Conservation (phyloP, 2,888 invertebrate species). For the Pantelozetes paolii region DNA sequence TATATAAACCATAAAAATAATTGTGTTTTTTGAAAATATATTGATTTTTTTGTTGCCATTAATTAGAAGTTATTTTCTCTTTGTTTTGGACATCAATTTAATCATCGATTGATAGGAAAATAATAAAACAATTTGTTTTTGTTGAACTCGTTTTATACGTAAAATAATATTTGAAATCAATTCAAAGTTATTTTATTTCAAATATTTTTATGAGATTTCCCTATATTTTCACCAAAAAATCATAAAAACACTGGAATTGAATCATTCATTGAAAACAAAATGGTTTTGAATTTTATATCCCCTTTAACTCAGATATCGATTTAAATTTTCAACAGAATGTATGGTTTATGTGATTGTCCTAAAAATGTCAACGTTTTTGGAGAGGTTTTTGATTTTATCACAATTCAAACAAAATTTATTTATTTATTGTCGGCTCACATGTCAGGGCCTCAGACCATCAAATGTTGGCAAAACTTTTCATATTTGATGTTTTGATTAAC, state of each 20-base stretch:
- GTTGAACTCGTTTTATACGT: neutral
- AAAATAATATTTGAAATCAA: neutral
- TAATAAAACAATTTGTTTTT: neutral
- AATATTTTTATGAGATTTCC: neutral
- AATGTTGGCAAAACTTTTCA: neutral
- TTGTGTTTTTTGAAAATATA: too few relatives aligned
- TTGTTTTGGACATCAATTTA: too few relatives aligned
- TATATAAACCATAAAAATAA: too few relatives aligned
- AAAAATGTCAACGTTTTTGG: constrained; percentile 3
- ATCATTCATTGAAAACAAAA: neutral
- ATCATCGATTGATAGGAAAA: too few relatives aligned
- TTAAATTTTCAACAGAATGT: neutral
- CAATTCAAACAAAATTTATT: neutral
- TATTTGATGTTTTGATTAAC: constrained; percentile 24
- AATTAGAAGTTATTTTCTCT: too few relatives aligned
- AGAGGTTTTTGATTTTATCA: neutral
- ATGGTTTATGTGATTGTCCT: constrained; percentile 4
- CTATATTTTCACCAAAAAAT: neutral
- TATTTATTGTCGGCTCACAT: constrained; percentile 10
- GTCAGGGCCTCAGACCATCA: constrained; percentile 19
- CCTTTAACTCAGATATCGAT: neutral
- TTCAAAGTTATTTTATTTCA: neutral
- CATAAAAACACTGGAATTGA: neutral
- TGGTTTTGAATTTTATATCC: neutral
- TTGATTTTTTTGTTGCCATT: too few relatives aligned